These are phyloP conservation scores for Caenorhabditis japonica DNA, from an alignment of 2,888 invertebrate genomes.

Conservation along the genomic window DNA sequence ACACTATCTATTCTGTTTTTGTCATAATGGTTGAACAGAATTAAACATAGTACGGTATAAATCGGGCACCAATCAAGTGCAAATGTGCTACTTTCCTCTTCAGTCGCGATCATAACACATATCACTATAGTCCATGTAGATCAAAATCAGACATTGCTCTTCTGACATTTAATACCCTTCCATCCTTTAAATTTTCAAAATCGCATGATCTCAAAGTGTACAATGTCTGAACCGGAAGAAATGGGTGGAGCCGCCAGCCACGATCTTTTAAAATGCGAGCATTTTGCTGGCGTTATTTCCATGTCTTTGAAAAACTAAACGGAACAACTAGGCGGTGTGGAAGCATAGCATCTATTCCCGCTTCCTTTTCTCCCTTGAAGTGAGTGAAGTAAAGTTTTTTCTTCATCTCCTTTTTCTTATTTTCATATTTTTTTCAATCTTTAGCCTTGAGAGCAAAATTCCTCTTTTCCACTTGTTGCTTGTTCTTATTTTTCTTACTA, in stretches of 20 bases:
- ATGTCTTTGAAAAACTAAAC: not conserved
- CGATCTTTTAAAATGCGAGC: no score
- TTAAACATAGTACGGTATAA: no score
- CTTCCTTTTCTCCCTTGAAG: slow-evolving; percentile 23
- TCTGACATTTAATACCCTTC: not conserved
- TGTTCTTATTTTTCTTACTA: slow-evolving; percentile 19
- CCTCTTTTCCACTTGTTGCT: no score
- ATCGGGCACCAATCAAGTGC: no score
- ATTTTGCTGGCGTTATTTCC: not conserved
- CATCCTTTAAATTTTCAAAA: slow-evolving; percentile 11
- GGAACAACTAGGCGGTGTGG: not conserved
- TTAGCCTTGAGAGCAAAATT: no score
- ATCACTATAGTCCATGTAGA: no score
- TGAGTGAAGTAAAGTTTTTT: slow-evolving; percentile 4
- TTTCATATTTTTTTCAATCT: no score
- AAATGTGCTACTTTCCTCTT: no score
- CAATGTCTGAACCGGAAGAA: slow-evolving; percentile 15
- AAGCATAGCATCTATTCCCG: slow-evolving; percentile 27
- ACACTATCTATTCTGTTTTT: no score
- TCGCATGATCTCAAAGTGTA: slow-evolving; percentile 13
- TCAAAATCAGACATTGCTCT: not conserved
- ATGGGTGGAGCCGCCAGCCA: slow-evolving; percentile 22
- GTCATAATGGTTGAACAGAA: no score
- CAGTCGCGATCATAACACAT: no score
- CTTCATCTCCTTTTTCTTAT: no score